A percentile compares a stretch with the other conserved stretches of the same genome.
Conservation (phyloP, 1,140 invertebrate genomes). For the Andricus grossulariae region DNA sequence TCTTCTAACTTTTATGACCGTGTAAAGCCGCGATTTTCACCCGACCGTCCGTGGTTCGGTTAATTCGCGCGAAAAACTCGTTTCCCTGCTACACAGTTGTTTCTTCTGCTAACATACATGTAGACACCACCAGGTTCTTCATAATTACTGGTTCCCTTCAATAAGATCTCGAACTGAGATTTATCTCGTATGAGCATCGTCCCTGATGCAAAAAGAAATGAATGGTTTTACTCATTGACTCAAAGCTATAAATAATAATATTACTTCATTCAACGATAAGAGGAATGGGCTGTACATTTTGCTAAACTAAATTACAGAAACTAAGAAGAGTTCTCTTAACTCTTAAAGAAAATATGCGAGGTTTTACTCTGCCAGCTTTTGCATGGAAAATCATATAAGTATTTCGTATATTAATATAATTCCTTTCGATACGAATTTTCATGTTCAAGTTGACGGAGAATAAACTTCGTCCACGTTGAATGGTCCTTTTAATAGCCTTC, state of each 20-base stretch:
- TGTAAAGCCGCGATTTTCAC: constrained; percentile 66
- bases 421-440: too few relatives aligned
- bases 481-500: constrained; percentile 9
- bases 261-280: constrained; percentile 40
- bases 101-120: constrained; percentile 31
- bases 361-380: too few relatives aligned
- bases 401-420: too few relatives aligned
- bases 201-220: constrained; percentile 50
- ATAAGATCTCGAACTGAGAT: constrained; percentile 62
- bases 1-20: constrained; percentile 69
- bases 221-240: constrained; percentile 58
- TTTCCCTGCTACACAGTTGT: constrained; percentile 42
- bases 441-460: too few relatives aligned
- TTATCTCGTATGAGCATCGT: constrained; percentile 53
- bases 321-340: not conserved
- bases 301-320: constrained; percentile 37
- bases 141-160: constrained; percentile 48
- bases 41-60: constrained; percentile 51
- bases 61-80: constrained; percentile 60
- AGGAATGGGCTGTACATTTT: constrained; percentile 49
- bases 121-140: constrained; percentile 45
- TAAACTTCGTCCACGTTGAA: too few relatives aligned
- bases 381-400: too few relatives aligned
- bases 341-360: not conserved
- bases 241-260: constrained; percentile 58